Evolutionary conservation across 2,797 vertebrate genomes (phyloP).

Genomic region (Chaunax sp.): DNA sequence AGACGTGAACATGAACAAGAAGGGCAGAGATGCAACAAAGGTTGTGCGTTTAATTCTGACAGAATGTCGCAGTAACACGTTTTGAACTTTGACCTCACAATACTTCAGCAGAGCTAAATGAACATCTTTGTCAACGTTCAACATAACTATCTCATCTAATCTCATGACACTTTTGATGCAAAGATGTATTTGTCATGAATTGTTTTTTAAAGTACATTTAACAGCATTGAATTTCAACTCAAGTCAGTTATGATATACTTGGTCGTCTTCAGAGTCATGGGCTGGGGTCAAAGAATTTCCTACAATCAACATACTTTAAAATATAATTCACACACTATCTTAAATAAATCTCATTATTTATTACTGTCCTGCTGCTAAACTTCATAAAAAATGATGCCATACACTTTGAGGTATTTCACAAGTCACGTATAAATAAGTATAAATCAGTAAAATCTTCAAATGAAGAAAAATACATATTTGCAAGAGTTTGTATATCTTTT

Average conservation of each 20-base stretch:
- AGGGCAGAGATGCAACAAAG: background rate
- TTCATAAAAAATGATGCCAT: background rate
- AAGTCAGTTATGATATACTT: background rate
- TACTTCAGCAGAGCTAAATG: too few species aligned
- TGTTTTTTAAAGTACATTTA: too few species aligned
- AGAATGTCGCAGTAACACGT: conserved; percentile 7
- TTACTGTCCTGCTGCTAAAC: too few species aligned
- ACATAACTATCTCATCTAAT: too few species aligned
- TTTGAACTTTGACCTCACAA: background rate
- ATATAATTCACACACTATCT: background rate
- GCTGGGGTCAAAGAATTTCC: too few species aligned
- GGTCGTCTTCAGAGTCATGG: background rate
- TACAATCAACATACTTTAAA: too few species aligned
- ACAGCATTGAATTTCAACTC: too few species aligned
- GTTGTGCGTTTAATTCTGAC: background rate
- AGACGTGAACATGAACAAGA: background rate
- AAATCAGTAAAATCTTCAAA: background rate
- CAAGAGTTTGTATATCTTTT: background rate
- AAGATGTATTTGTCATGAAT: too few species aligned
- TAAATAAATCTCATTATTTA: too few species aligned
- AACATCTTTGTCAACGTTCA: background rate
- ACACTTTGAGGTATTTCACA: background rate
- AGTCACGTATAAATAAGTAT: background rate
- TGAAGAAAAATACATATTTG: background rate
- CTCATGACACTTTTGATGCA: too few species aligned